Conservation (phyloP, 2,113 vertebrate genomes). For the Pteruthius melanotis region DNA sequence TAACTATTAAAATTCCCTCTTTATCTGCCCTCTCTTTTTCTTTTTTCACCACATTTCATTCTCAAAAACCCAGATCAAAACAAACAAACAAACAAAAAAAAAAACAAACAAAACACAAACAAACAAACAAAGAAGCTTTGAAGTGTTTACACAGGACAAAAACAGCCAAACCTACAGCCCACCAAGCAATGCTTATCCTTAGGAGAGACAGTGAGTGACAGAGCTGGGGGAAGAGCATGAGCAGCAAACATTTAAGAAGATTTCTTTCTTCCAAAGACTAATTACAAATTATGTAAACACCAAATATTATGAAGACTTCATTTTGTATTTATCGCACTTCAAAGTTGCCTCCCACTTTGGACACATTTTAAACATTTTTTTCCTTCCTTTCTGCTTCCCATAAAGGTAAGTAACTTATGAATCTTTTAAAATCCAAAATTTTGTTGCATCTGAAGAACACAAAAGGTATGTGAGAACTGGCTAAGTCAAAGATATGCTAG, state of each 20-base stretch:
- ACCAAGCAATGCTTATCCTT: neutral
- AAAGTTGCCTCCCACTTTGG: neutral
- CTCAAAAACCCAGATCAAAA: neutral
- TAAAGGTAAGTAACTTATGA: neutral
- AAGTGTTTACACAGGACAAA: neutral
- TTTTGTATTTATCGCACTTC: neutral
- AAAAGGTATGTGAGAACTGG: neutral
- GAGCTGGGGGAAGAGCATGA: neutral
- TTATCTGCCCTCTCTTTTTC: neutral
- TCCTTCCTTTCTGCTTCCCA: neutral
- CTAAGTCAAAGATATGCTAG: neutral
- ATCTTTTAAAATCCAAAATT: neutral
- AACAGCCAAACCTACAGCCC: neutral
- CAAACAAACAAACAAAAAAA: neutral
- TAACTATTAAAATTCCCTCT: neutral
- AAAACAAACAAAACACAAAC: neutral
- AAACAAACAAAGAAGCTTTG: neutral
- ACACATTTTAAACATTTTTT: neutral
- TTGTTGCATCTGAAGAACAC: neutral
- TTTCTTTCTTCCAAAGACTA: neutral
- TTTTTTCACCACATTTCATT: neutral
- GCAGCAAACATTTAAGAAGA: neutral
- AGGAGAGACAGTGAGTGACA: neutral
- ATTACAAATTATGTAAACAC: neutral
- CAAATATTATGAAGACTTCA: neutral